Base-by-base conservation (phyloP, 30 jellyfish, hydroid and myxozoan species). In the Pelagia noctiluca region DNA sequence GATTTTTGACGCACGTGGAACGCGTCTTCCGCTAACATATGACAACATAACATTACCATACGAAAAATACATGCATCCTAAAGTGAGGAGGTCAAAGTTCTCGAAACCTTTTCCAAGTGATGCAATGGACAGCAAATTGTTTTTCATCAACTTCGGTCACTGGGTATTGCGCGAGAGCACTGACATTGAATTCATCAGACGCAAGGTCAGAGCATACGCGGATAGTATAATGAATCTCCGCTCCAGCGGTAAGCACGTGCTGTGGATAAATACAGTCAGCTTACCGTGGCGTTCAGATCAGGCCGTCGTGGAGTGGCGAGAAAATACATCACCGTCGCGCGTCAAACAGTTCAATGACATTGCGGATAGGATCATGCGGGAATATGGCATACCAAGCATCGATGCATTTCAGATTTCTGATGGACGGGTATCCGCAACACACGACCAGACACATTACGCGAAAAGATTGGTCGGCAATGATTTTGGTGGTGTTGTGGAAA, bases 1-100 rank as follows among this genome's bases (percentile, higher is more conserved):
- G 98, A 92, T 92, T 28, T 92, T 92, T 80, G 98, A 92, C 64
- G 98, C 98, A 0, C 70, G 98, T 25, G 98, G 98, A n/a, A 92
- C 98, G 31, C 87, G 98, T 33, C 67, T 92, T 30, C 98, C 98
- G 50, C 68, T 92, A 35, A 78, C 89, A 8, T 85, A 50, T 62
- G 87, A 38, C 1, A 92, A 92, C 76, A 92, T 92, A 2, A 78
- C 92, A 1, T 66, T 92, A 32, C 98, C 98, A 37, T 71, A 35
- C 50, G 98, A 92, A 60, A 92, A 92, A 65, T 92, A 92, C 37
- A 85, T 92, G 52, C 98, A 92, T 64, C 98, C 96, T 3, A 92
- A 92, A 68, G 98, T 92, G 1, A 89, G 98, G 28, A 91, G 98
- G 8, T 92, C 98, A 31, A 92, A 92, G 53, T 92, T 92, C 71